Percentiles rank a stretch among this genome's conserved stretches.
These are phyloP conservation scores for Chalcosyrphus nemorum DNA, from an alignment of 2,888 invertebrate species.

Conservation along the genomic window DNA sequence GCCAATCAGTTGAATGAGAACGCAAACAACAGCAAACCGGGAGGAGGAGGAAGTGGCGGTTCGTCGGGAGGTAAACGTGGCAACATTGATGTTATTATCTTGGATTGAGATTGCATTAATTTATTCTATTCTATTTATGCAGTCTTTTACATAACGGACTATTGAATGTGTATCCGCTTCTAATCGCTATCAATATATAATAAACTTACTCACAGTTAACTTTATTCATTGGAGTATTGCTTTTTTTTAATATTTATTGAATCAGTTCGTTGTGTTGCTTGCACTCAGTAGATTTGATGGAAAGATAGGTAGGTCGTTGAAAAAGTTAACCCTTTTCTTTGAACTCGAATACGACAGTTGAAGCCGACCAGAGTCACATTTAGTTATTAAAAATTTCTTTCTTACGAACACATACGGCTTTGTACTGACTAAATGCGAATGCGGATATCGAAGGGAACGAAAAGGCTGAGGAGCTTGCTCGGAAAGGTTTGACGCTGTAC, in stretches of 20 bases:
- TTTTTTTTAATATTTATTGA: not conserved
- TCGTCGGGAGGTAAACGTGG: constrained; percentile 68
- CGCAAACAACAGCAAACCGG: constrained; percentile 63
- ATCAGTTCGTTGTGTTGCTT: too few species aligned
- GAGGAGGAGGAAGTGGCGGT: constrained; percentile 50
- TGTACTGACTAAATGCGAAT: too few species aligned
- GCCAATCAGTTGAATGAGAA: constrained; percentile 75
- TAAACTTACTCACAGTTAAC: constrained; percentile 16
- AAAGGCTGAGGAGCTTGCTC: too few species aligned
- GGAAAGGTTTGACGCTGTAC: too few species aligned
- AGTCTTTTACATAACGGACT: constrained; percentile 41
- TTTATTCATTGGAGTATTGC: not conserved
- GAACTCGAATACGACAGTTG: too few species aligned
- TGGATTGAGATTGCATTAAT: constrained; percentile 73
- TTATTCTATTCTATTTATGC: constrained; percentile 48
- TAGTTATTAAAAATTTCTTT: too few species aligned
- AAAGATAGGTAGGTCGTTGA: too few species aligned
- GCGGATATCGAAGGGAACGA: too few species aligned
- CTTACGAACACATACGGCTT: too few species aligned
- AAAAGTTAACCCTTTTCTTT: too few species aligned
- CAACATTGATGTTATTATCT: constrained; percentile 75
- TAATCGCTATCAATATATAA: constrained; percentile 14
- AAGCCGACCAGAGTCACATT: too few species aligned
- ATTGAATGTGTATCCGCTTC: constrained; percentile 14
- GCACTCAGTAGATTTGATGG: too few species aligned